Percentiles rank a stretch among this genome's conserved stretches.
These are phyloP conservation scores for Oreochromis spilurus DNA, from an alignment of 2,113 vertebrate genomes.

Conservation along the genomic window DNA sequence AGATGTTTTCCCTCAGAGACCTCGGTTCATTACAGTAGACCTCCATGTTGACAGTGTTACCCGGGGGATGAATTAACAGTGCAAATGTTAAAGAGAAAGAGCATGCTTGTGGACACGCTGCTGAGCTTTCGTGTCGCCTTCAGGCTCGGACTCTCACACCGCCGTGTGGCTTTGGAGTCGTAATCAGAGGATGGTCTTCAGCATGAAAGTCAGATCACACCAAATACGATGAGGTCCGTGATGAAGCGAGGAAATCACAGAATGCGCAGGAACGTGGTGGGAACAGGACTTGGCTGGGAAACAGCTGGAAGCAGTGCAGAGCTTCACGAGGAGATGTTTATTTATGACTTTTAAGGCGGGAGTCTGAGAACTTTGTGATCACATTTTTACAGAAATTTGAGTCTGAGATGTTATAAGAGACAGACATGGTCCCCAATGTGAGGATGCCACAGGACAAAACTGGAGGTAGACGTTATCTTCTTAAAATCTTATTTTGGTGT, in stretches of 20 bases:
- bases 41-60: neutral
- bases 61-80: neutral
- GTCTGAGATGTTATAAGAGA: neutral
- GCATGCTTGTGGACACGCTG: neutral
- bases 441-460: neutral
- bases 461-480: neutral
- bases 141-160: neutral
- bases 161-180: neutral
- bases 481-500: neutral
- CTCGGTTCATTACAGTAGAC: neutral
- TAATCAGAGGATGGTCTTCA: neutral
- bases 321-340: neutral
- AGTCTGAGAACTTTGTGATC: neutral
- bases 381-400: neutral
- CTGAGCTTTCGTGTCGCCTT: neutral
- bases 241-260: neutral
- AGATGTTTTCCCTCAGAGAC: neutral
- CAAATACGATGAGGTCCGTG: neutral
- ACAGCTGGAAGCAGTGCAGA: neutral
- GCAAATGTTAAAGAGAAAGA: neutral
- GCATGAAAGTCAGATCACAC: neutral
- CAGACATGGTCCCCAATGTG: rapidly evolving
- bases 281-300: neutral
- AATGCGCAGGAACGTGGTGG: neutral
- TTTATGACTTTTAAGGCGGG: neutral